A percentile compares a stretch with the other conserved stretches of the same genome.
phyloP scores from a whole-genome alignment of 2,797 vertebrate species.

The Diplodus puntazzo region DNA sequence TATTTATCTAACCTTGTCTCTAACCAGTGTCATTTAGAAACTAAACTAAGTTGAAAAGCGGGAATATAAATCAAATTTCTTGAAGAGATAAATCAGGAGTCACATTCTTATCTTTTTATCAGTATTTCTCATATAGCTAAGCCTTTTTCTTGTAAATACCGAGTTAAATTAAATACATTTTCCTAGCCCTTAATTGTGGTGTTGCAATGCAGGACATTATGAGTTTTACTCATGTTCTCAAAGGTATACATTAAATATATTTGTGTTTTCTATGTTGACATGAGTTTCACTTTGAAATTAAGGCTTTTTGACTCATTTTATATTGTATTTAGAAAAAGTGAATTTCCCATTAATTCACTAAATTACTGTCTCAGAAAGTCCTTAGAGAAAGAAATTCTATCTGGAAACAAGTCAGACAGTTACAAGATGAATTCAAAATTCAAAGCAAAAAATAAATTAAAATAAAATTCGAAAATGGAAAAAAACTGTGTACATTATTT shows the following conservation, averaged over 20 bases:
- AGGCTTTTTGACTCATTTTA: background rate
- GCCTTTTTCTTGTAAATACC: background rate
- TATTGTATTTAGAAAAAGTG: too few species aligned
- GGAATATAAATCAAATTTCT: background rate
- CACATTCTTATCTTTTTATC: background rate
- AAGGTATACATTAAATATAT: background rate
- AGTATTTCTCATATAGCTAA: background rate
- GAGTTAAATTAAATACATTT: background rate
- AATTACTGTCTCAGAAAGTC: too few species aligned
- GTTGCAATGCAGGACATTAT: background rate
- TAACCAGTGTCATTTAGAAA: background rate
- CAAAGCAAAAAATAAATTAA: too few species aligned
- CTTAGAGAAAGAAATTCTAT: too few species aligned
- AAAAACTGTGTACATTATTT: too few species aligned
- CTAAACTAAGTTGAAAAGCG: background rate
- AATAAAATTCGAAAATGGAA: too few species aligned
- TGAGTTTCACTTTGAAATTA: constrained; percentile 7
- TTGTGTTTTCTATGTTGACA: background rate
- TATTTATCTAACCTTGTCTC: constrained; percentile 31
- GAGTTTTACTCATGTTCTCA: constrained; percentile 2
- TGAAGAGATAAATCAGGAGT: constrained; percentile 8
- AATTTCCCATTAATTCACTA: too few species aligned
- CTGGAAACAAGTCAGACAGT: too few species aligned
- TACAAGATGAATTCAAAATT: too few species aligned
- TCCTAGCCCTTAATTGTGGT: background rate